Conservation (phyloP, 2,888 invertebrate species). For the Emmelina monodactyla region DNA sequence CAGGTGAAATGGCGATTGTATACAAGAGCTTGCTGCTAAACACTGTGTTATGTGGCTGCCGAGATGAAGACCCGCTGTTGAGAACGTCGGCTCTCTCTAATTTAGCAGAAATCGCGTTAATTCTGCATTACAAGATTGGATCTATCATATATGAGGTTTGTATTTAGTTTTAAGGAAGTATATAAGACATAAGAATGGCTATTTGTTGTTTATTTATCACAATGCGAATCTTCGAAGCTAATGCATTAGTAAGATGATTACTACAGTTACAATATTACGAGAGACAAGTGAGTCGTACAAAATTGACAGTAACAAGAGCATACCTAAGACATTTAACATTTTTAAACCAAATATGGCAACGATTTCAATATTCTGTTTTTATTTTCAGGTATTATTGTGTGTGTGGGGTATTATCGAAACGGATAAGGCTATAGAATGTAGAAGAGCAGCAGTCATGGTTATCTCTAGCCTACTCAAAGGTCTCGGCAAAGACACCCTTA, state of each 20-base stretch:
- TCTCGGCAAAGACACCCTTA: conserved; percentile 72
- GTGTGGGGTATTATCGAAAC: conserved; percentile 72
- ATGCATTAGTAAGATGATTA: no score
- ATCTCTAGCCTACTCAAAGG: conserved; percentile 78
- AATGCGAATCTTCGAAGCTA: no score
- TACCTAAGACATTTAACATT: no score
- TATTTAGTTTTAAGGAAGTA: no score
- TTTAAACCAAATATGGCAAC: no score
- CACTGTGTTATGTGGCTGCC: conserved; percentile 73
- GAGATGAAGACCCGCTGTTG: conserved; percentile 75
- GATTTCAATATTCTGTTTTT: conserved; percentile 4
- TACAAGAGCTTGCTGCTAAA: conserved; percentile 75
- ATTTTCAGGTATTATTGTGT: conserved; percentile 73
- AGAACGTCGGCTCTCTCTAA: conserved; percentile 85
- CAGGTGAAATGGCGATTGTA: conserved; percentile 75
- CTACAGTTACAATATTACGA: no score
- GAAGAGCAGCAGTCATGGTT: conserved; percentile 82
- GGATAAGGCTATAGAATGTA: conserved; percentile 76
- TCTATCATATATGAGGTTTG: conserved; percentile 75
- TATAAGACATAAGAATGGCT: no score
- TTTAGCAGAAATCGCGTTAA: conserved; percentile 80
- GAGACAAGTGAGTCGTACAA: no score
- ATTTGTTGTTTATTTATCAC: no score
- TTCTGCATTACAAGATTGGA: conserved; percentile 77
- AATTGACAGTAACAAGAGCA: no score